A percentile compares a stretch with the other conserved stretches of the same genome.
Conservation (phyloP, 2,113 vertebrate species). For the Syrrhaptes paradoxus region DNA sequence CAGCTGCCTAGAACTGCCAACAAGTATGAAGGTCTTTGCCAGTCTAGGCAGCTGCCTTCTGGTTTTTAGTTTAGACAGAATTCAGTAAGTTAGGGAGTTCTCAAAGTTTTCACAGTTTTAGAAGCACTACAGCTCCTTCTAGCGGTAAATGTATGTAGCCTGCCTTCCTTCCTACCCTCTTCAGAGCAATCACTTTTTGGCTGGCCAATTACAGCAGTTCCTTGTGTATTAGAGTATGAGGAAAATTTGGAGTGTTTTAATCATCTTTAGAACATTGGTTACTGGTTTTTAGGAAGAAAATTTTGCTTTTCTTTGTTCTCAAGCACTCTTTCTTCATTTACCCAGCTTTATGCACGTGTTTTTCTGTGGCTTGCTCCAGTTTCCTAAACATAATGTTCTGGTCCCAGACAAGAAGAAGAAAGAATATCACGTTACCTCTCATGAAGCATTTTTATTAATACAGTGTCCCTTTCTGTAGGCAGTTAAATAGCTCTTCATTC, state of each 20-base stretch:
- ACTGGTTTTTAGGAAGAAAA: not conserved
- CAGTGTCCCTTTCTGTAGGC: not conserved
- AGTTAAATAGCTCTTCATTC: not conserved
- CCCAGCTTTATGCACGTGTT: fast-evolving
- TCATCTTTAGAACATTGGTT: not conserved
- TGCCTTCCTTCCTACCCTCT: not conserved
- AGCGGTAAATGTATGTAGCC: not conserved
- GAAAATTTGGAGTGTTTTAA: not conserved
- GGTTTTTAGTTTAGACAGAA: not conserved
- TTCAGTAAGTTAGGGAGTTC: not conserved
- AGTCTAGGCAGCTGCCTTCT: not conserved
- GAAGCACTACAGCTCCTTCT: not conserved
- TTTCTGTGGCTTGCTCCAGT: not conserved
- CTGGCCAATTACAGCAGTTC: not conserved
- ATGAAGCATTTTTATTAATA: not conserved
- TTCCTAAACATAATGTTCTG: not conserved
- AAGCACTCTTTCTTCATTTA: not conserved
- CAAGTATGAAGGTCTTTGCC: not conserved
- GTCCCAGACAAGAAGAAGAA: not conserved
- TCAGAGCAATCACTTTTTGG: not conserved
- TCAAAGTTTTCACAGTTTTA: not conserved
- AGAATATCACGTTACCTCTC: not conserved
- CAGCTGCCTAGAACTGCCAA: not conserved
- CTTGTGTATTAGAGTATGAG: not conserved
- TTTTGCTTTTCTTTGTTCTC: not conserved